Conservation (phyloP, 1,140 invertebrate species). For the Sinella curviseta region DNA sequence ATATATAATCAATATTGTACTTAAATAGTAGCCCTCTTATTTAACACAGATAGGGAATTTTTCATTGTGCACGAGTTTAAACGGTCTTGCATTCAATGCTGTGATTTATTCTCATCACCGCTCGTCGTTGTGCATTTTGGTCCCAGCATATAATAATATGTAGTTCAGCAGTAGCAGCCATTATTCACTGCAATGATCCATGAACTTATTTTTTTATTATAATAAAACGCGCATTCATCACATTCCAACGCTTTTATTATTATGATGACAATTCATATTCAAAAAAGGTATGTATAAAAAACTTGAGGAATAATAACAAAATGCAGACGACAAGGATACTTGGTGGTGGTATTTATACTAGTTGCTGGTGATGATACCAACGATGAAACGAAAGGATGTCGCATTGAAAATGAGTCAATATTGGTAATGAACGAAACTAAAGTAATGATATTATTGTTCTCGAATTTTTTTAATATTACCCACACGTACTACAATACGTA, state of each 20-base stretch:
- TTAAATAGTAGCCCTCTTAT: too few relatives aligned
- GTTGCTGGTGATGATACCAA: not conserved
- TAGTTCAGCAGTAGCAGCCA: not conserved
- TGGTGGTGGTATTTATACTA: not conserved
- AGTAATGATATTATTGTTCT: not conserved
- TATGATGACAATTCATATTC: not conserved
- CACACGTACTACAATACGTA: too few relatives aligned
- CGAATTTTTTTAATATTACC: not conserved
- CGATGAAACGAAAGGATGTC: not conserved
- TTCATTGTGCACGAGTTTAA: too few relatives aligned
- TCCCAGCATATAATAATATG: not conserved
- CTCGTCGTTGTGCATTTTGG: not conserved
- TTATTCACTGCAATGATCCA: not conserved
- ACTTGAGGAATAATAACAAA: not conserved
- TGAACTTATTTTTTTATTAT: not conserved
- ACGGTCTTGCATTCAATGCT: too few relatives aligned
- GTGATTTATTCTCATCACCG: not conserved
- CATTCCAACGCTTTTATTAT: not conserved
- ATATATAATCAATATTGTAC: too few relatives aligned
- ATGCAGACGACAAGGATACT: not conserved
- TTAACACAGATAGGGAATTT: too few relatives aligned
- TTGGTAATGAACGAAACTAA: not conserved
- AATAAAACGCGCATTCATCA: not conserved
- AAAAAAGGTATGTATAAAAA: not conserved
- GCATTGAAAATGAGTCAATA: conserved; percentile 12